Evolutionary conservation across 2,888 invertebrate species (phyloP).

Genomic region (Idaea aversata): DNA sequence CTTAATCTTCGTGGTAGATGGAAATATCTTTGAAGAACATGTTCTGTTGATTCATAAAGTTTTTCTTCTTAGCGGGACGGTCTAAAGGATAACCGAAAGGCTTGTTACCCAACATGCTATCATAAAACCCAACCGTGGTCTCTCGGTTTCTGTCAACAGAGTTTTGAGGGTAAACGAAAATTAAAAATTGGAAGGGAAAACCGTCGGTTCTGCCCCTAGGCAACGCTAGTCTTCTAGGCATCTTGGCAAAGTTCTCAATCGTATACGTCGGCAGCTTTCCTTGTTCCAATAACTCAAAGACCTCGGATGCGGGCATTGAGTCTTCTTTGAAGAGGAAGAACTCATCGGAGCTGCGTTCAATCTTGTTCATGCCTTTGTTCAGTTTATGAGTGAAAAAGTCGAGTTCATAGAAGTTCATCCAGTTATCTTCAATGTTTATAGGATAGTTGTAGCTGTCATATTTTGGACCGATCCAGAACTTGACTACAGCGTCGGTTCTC

Average conservation of each 20-base stretch:
- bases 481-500: conserved; percentile 78
- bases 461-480: conserved; percentile 86
- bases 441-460: conserved; percentile 79
- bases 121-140: conserved; percentile 11
- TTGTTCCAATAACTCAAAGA: conserved; percentile 81
- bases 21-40: conserved; percentile 81
- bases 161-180: conserved; percentile 80
- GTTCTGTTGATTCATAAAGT: conserved; percentile 79
- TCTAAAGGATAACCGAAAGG: conserved; percentile 81
- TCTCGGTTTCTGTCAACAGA: conserved; percentile 54
- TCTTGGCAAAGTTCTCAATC: conserved; percentile 77
- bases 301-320: conserved; percentile 79
- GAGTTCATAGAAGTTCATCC: conserved; percentile 81
- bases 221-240: conserved; percentile 85
- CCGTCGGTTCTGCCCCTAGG: conserved; percentile 87
- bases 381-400: conserved; percentile 82
- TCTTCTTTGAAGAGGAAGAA: conserved; percentile 83
- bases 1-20: conserved; percentile 73
- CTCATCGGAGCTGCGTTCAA: conserved; percentile 83
- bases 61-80: conserved; percentile 59
- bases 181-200: conserved; percentile 83
- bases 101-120: conserved; percentile 62
- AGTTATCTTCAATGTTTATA: conserved; percentile 76
- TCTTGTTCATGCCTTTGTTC: conserved; percentile 81
- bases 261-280: conserved; percentile 74